These are phyloP conservation scores for Eristalis tenax DNA, from an alignment of 2,888 invertebrate genomes.

Conservation along the genomic window DNA sequence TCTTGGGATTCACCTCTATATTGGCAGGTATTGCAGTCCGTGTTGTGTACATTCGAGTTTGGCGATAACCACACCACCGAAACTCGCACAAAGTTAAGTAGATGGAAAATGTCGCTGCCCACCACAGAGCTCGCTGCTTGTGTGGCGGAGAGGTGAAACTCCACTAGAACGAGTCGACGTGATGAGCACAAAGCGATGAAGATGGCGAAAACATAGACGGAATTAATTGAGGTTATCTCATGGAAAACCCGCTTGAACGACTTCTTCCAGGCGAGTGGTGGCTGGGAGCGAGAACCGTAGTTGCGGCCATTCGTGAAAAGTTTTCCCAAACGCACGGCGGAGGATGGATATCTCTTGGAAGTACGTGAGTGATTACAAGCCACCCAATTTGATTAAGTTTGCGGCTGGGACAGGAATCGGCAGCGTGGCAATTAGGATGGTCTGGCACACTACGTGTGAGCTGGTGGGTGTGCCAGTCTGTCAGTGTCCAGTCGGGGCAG, in stretches of 20 bases:
- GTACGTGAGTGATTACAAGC: slow-evolving; percentile 66
- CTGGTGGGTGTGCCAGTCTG: slow-evolving; percentile 27
- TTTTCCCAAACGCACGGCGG: slow-evolving; percentile 13
- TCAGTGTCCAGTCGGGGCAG: slow-evolving; percentile 19
- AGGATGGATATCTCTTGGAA: slow-evolving; percentile 29
- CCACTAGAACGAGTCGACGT: neutral
- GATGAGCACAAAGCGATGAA: neutral
- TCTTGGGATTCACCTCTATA: neutral
- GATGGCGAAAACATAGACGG: slow-evolving; percentile 38
- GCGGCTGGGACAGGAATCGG: neutral
- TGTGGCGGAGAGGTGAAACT: neutral
- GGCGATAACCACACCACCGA: slow-evolving; percentile 47
- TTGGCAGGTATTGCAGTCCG: neutral
- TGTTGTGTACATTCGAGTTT: neutral
- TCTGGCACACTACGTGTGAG: neutral
- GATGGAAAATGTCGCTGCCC: slow-evolving; percentile 61
- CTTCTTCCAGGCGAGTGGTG: slow-evolving; percentile 28
- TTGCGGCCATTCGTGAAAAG: slow-evolving; percentile 6
- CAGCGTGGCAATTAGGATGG: slow-evolving; percentile 46
- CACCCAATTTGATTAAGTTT: slow-evolving; percentile 45
- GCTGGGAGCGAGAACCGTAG: neutral
- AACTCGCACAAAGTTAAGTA: slow-evolving; percentile 70
- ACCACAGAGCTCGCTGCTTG: no score
- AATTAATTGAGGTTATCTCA: slow-evolving; percentile 68
- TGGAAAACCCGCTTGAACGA: slow-evolving; percentile 47